phyloP scores from a whole-genome alignment of 2,797 vertebrate species.

The Poecile montanus region DNA sequence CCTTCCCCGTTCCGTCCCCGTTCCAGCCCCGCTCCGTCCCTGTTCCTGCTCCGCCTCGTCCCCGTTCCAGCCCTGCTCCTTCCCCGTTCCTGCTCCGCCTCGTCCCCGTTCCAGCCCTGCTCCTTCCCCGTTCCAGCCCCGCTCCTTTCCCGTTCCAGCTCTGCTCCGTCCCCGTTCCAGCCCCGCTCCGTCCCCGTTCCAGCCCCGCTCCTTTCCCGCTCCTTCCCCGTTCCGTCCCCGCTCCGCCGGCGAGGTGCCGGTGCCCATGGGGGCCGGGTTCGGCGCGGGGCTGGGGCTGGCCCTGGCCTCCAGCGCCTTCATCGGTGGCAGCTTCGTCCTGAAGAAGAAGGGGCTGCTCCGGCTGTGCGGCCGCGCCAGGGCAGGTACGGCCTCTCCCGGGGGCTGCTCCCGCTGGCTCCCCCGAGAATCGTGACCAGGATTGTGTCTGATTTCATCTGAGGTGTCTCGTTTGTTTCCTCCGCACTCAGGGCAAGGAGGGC shows the following conservation, averaged over 20 bases:
- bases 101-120: neutral
- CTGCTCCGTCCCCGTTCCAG: too few relatives aligned
- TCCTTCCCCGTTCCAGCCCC: neutral
- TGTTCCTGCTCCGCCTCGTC: accelerated
- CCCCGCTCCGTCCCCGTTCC: neutral
- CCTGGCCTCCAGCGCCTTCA: slow-evolving; percentile 83
- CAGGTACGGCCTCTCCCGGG: slow-evolving; percentile 74
- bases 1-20: accelerated
- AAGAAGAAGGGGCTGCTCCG: slow-evolving; percentile 88
- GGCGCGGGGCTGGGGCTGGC: slow-evolving; percentile 83
- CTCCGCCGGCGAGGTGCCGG: neutral
- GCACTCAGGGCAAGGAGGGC: slow-evolving; percentile 83
- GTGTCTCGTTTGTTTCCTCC: neutral
- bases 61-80: neutral
- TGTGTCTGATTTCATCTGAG: neutral
- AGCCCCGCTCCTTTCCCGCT: neutral
- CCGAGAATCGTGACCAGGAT: accelerated
- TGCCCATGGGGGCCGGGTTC: slow-evolving; percentile 68
- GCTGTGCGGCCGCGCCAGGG: slow-evolving; percentile 78
- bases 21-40: accelerated
- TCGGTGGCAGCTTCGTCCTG: slow-evolving; percentile 85
- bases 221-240: neutral
- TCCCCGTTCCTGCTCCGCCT: too few relatives aligned
- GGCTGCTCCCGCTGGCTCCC: neutral
- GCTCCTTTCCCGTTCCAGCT: neutral